Percentiles rank a stretch among this genome's conserved stretches.
These are phyloP conservation scores for Crenuchus spilurus DNA, from an alignment of 2,797 vertebrate genomes.

Conservation along the genomic window DNA sequence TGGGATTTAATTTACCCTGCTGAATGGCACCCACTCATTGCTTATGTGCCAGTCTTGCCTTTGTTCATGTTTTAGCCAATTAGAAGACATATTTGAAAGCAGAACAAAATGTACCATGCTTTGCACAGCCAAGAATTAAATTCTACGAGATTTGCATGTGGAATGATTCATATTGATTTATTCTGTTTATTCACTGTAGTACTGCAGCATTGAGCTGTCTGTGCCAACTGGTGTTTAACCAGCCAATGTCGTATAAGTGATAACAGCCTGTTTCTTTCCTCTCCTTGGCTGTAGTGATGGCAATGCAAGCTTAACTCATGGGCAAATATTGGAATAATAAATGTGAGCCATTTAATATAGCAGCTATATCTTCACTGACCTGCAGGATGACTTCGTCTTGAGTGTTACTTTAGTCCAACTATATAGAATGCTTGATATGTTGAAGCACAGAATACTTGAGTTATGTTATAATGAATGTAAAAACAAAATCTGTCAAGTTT, in stretches of 20 bases:
- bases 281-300: conserved; percentile 32
- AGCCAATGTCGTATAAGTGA: conserved; percentile 9
- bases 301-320: conserved; percentile 44
- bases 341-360: conserved; percentile 42
- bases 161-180: background rate
- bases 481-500: too few species aligned
- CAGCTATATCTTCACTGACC: conserved; percentile 14
- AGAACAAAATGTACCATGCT: background rate
- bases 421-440: too few species aligned
- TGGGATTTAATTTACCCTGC: background rate
- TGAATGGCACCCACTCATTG: background rate
- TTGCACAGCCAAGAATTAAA: background rate
- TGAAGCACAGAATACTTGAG: background rate
- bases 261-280: conserved; percentile 6
- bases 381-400: too few species aligned
- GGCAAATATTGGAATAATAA: conserved; percentile 34
- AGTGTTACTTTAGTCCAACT: too few species aligned
- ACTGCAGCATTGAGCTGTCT: background rate
- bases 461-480: too few species aligned
- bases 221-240: conserved; percentile 19
- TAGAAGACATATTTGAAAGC: background rate
- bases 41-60: background rate
- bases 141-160: background rate
- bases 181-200: background rate
- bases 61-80: background rate